Base-by-base conservation (phyloP, 2,888 invertebrate species). In the Catocala sponsa region DNA sequence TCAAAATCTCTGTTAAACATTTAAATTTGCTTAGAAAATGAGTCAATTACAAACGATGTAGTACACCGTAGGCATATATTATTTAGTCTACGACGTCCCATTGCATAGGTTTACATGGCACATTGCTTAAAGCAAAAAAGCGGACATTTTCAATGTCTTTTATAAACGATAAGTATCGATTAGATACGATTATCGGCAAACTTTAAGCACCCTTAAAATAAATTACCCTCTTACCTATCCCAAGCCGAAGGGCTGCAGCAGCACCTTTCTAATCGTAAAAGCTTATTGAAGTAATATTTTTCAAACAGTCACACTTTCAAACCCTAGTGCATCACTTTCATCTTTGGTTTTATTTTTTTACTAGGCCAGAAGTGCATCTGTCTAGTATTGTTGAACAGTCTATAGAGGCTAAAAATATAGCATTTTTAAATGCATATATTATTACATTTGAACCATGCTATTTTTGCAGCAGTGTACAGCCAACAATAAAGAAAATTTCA, bases 151-250 rank as follows among this genome's bases (percentile, higher is more conserved):
- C 0, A 74, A 72, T 66, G 69, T 61, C 58, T 46, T 57, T 42
- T 33, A 12, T 1, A 50, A 35, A 35, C 38, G 13, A 13, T 48
- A n/a, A 35, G 9, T 35, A 42, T 1, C n/a, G 10, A 12, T 15
- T 32, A 48, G n/a, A 33, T 38, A 50, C 53, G 55, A 38, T 47
- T 62, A 60, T 67, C 63, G 55, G 59, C 58, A 61, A 65, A 60
- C 50, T 57, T 55, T 52, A 68, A 74, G 74, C 74, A 74, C 75
- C 74, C 44, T 48, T 53, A 42, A 41, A 52, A 38, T 48, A 48
- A 35, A 25, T 52, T 42, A 47, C 41, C 32, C 13, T 53, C 42
- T 25, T 12, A 44, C 52, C 52, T 58, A 58, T 15, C 60, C 43
- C 25, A 46, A 25, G 48, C 25, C 69, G 47, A 48, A 60, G 63